Conservation (phyloP, 2,113 vertebrate species). For the Eptesicus fuscus region DNA sequence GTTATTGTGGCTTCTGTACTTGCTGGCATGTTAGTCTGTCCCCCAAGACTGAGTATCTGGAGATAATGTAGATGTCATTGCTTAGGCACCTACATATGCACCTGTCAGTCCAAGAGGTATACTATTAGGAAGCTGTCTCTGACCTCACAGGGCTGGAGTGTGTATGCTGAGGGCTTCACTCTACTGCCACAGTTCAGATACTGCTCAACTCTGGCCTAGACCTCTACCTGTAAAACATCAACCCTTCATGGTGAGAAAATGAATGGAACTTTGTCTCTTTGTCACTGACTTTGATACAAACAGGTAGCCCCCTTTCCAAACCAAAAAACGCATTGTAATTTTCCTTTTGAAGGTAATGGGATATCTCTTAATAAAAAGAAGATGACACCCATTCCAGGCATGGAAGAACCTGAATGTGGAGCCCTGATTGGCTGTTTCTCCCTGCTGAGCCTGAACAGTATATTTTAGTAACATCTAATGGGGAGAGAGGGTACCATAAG, state of each 20-base stretch:
- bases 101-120: not conserved
- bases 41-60: constrained; percentile 38
- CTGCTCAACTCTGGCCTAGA: not conserved
- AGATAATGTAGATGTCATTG: constrained; percentile 47
- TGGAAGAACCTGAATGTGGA: not conserved
- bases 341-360: not conserved
- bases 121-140: constrained; percentile 13
- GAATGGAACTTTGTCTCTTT: not conserved
- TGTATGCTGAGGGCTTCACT: not conserved
- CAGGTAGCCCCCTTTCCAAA: not conserved
- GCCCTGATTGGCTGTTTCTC: not conserved
- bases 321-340: constrained; percentile 1
- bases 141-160: not conserved
- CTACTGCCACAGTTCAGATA: not conserved
- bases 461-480: not conserved
- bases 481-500: not conserved
- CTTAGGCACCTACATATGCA: not conserved
- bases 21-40: constrained; percentile 61
- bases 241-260: not conserved
- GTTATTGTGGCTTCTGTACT: constrained; percentile 68
- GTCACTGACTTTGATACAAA: not conserved
- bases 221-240: not conserved
- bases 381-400: not conserved
- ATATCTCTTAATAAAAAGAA: constrained; percentile 31
- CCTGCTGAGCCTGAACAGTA: not conserved